Evolutionary conservation across 2,797 vertebrate genomes (phyloP).

Genomic region (Sebastolobus altivelis): DNA sequence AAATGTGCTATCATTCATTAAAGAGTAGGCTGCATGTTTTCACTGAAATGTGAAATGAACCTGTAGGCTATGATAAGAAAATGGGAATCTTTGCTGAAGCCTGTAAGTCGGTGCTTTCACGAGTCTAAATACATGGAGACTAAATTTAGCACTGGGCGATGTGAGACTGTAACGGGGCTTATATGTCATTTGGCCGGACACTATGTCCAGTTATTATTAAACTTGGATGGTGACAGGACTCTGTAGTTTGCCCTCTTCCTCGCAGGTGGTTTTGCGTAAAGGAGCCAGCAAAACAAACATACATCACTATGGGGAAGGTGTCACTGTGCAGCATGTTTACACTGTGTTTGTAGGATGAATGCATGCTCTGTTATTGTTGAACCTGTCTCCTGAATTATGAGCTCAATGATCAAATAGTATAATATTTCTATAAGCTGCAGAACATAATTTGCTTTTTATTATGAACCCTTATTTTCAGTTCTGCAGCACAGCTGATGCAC

Average conservation of each 20-base stretch:
- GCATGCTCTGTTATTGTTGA: conserved; percentile 61
- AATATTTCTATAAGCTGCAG: not conserved
- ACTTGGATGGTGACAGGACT: conserved; percentile 7
- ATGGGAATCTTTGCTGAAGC: conserved; percentile 28
- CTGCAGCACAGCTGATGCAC: not conserved
- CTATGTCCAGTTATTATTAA: conserved; percentile 26
- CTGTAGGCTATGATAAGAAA: not conserved
- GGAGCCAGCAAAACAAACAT: conserved; percentile 57
- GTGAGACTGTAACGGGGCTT: conserved; percentile 47
- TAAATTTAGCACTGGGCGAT: conserved; percentile 75
- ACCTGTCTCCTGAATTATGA: conserved; percentile 60
- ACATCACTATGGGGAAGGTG: not conserved
- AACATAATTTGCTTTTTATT: not conserved
- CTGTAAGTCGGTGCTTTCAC: conserved; percentile 34
- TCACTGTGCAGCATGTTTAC: conserved; percentile 10
- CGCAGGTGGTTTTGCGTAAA: conserved; percentile 70
- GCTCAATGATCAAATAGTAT: conserved; percentile 22
- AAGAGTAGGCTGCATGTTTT: not conserved
- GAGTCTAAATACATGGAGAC: conserved; percentile 62
- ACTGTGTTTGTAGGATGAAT: conserved; percentile 3
- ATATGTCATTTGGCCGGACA: conserved; percentile 37
- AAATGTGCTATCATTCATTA: rapidly evolving
- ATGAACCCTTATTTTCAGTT: not conserved
- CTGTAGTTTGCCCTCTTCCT: conserved; percentile 29
- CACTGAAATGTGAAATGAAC: not conserved